Base-by-base conservation (phyloP, 1,140 invertebrate species). In the Eueides isabella region DNA sequence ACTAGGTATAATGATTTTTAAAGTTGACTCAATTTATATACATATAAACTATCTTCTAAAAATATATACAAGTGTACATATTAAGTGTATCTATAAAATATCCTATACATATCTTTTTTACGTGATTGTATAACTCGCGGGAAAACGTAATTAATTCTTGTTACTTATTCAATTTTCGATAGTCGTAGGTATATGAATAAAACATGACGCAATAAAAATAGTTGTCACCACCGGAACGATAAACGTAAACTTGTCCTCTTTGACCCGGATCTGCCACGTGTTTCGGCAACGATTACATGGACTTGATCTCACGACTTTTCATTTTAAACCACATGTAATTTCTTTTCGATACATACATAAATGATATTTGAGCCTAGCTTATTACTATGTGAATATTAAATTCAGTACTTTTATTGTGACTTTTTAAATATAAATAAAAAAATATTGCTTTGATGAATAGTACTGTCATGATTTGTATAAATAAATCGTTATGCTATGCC, bases 241-340 rank as follows among this genome's bases (percentile, higher is more conserved):
- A 83, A 84, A 83, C 77, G 78, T 83, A 71, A 86, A 87, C 83
- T 82, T 71, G 84, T 88, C 85, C 72, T 84, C 83, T 90, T 85
- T 89, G 86, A 91, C 88, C 89, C 88, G 87, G 88, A 90, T 90
- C 82, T 89, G 77, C 78, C 83, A 85, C 83, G 80, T 85, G 80
- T 83, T 80, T 79, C 65, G 77, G 72, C 75, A 75, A 71, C 67
- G 72, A 69, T 67, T 71, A 75, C 67, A 64, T 74, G 26, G 30
- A 38, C 38, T 69, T 74, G 62, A 68, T 79, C n/a, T 70, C 41
- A 66, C 41, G 26, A 73, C 30, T 65, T 31, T 44, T 44, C 41
- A 44, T 16, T 16, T 19, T 16, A 44, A 16, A 44, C 41, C n/a
- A 44, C 9, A 55, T 55, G 23, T 55, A 6, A 55, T 55, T 55